Evolutionary conservation across 2,888 invertebrate species (phyloP).

Genomic region (Caenorhabditis afra): DNA sequence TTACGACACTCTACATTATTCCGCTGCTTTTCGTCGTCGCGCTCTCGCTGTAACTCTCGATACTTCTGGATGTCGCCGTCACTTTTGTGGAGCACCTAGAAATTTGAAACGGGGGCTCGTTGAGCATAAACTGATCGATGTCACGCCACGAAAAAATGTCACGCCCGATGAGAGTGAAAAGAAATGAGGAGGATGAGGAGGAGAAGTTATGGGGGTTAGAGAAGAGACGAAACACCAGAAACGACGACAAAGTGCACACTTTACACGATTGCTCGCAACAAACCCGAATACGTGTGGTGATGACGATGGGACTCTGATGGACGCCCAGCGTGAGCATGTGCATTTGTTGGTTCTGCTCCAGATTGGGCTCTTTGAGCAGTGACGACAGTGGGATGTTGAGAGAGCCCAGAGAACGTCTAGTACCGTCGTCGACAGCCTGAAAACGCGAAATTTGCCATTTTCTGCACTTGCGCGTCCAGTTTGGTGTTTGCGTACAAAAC

Average conservation of each 20-base stretch:
- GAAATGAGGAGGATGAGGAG: no score
- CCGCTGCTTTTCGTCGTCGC: conserved; percentile 29
- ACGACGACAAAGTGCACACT: conserved; percentile 23
- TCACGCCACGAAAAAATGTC: no score
- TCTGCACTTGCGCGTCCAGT: not conserved
- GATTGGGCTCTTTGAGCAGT: conserved; percentile 76
- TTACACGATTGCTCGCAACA: not conserved
- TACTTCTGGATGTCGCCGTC: conserved; percentile 29
- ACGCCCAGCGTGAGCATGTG: conserved; percentile 77
- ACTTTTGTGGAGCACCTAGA: conserved; percentile 45
- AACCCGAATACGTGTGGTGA: conserved; percentile 76
- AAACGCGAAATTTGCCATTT: conserved; percentile 30
- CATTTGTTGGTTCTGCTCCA: conserved; percentile 78
- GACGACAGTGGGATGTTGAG: conserved; percentile 70
- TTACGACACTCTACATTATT: conserved; percentile 39
- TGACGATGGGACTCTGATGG: conserved; percentile 77
- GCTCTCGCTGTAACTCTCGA: conserved; percentile 35
- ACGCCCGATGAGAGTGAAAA: no score
- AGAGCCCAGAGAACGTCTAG: conserved; percentile 73
- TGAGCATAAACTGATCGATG: not conserved
- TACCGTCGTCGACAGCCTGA: conserved; percentile 79
- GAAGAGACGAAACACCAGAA: not conserved
- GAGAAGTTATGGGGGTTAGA: no score
- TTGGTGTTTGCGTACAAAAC: not conserved
- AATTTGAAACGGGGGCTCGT: not conserved